Base-by-base conservation (phyloP, 2,888 invertebrate species). In the Eupithecia subfuscata region DNA sequence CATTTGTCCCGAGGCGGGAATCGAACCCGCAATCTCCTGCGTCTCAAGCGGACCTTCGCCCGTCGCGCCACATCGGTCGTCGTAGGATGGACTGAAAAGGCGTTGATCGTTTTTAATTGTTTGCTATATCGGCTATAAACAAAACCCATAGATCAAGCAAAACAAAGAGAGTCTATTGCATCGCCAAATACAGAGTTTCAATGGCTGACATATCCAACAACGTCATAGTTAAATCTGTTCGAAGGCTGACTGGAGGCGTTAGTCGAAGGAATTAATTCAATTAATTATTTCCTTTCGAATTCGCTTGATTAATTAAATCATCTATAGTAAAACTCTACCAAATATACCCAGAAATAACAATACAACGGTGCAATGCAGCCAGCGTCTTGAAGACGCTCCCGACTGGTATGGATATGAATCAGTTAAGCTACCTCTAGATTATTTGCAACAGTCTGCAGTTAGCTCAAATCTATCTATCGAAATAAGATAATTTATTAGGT, bases 221-320 rank as follows among this genome's bases (percentile, higher is more conserved):
- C 94, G 92, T 94, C 93, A 94, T 90, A 85, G 88, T 88, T 93
- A 92, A 92, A 92, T 91, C 88, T 87, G 86, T 88, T 83, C 88
- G 93, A 93, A 94, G 94, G 94, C 90, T 92, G 87, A 86, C 89
- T 88, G 92, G 91, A 87, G 93, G 93, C 92, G 93, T 91, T 88
- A 88, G 89, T 87, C 88, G 84, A 84, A 88, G 88, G 90, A 91
- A 93, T 92, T 92, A 91, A 90, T 89, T 90, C 87, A 90, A 92
- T 92, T 92, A 92, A 91, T 91, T 91, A 92, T 92, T 91, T 92
- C 92, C 92, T 93, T 93, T 94, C 93, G 84, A 92, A 92, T 90
- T 87, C 83, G 87, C 87, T 87, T 87, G 86, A 86, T 88, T 88
- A 85, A 86, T 88, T 88, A 85, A 80, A 89, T 89, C 84, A 56